Base-by-base conservation (phyloP, 2,797 vertebrate genomes). In the Pantherophis vulpinus region DNA sequence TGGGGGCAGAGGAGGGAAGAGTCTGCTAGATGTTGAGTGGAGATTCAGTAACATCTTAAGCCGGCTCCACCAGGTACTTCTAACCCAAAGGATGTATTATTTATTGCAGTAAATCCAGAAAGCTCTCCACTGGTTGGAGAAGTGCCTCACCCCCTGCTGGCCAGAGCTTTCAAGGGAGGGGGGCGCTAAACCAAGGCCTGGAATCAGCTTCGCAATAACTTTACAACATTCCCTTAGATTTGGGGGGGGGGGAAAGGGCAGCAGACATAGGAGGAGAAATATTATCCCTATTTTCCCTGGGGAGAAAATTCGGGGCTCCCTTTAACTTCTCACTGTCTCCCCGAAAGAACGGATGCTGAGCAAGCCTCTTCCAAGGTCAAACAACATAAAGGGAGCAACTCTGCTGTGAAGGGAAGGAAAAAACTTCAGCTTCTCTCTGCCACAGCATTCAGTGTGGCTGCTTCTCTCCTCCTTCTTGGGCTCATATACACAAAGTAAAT, bases 201-300 rank as follows among this genome's bases (percentile, higher is more conserved):
- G 51, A 89, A 13, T 0, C 29, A 32, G 6, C 7, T 18, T 12
- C 5, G 5, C 25, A 58, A 10, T 10, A 60, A 59, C 37, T 23
- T 14, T n/a, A 2, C 32, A 29, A 23, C 58, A 12, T 20, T 86
- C 83, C 47, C 83, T 20, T 23, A 4, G 47, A 47, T 60, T 54
- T 4, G 9, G 25, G 0, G 8, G 4, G 16, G 25, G 59, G 2
- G 8, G 37, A 37, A 4, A 20, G 14, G 32, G 5, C 0, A 3
- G 86, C 4, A 9, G 20, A 27, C 4, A 2, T 12, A 2, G 20
- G 13, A 5, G 14, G 83, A 86, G 5, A 70, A 70, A 32, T 1
- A 5, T 18, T 32, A 2, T 70, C n/a, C n/a, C n/a, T 6, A 1
- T 32, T 70, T 70, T 32, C n/a, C 66, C n/a, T 5, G 63, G 55